Percentiles rank a stretch among this genome's conserved stretches.
These are phyloP conservation scores for Triplophysa rosa DNA, from an alignment of 2,113 vertebrate species.

Conservation along the genomic window DNA sequence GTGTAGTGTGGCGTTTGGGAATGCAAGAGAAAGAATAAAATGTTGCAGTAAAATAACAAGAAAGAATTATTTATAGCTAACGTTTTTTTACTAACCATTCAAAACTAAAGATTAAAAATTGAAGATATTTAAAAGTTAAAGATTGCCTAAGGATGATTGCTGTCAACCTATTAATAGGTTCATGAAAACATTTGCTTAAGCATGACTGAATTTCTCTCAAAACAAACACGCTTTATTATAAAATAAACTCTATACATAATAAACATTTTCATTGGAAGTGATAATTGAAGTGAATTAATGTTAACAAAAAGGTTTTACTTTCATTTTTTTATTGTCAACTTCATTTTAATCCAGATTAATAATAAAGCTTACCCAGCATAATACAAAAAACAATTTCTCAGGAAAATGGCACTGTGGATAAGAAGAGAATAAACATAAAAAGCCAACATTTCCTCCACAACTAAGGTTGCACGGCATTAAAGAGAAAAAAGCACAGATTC, in stretches of 20 bases:
- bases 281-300: not conserved
- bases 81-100: too few species aligned
- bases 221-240: constrained; percentile 14
- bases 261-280: not conserved
- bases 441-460: not conserved
- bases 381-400: constrained; percentile 9
- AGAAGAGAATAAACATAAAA: constrained; percentile 4
- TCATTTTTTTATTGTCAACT: constrained; percentile 9
- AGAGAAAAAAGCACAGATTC: not conserved
- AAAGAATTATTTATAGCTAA: too few species aligned
- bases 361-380: constrained; percentile 4
- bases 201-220: constrained; percentile 3
- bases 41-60: too few species aligned
- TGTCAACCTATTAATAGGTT: too few species aligned
- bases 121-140: too few species aligned
- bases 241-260: constrained; percentile 33
- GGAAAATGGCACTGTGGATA: constrained; percentile 19
- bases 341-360: constrained; percentile 8
- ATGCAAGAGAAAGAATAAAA: too few species aligned
- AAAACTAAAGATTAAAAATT: too few species aligned
- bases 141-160: too few species aligned
- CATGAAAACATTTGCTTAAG: too few species aligned
- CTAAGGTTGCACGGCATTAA: not conserved
- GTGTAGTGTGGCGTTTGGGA: too few species aligned
- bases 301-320: not conserved